Base-by-base conservation (phyloP, 1,140 invertebrate species). In the Apis laboriosa region DNA sequence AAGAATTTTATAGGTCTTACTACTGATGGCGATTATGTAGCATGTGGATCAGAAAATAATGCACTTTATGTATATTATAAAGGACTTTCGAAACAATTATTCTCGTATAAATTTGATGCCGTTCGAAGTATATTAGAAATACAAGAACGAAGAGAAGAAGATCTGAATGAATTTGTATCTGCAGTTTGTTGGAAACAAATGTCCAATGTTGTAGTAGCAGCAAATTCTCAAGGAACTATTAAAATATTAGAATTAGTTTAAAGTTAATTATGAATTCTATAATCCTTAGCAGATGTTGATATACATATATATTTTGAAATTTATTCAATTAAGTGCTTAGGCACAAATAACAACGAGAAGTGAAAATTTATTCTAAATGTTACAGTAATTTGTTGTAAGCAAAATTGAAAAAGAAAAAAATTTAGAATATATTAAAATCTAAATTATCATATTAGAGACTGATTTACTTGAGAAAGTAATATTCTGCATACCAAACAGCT, bases 1-100 rank as follows among this genome's bases (percentile, higher is more conserved):
- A 99, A 99, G 92, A 99, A 99, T 93, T 99, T 99, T 95, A 98
- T 99, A 15, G 98, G 98, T 0, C 93, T 99, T n/a, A 98, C 98
- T 0, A 99, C 98, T 0, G 98, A 99, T 94, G 98, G 98, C 5
- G 97, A 98, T 92, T 99, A 98, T 93, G 96, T 99, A 34, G 98
- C 98, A 7, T 99, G 98, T 95, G 99, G 98, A 68, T 99, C 98
- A 19, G 98, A 99, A 94, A 99, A 99, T 91, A 99, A 99, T 94
- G 96, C 98, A 2, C 94, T 99, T 4, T 99, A 98, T 93, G 95
- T 99, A 73, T 99, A 99, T 94, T 99, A 99, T 91, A 97, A 98
- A 92, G 98, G 97, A 17, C 93, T 99, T 43, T 97, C 97, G 13
- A 97, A 98, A 90, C 98, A 98, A 86, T 92, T 99, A 71, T 96